Evolutionary conservation across 2,797 vertebrate species (phyloP), one percentile per base, ranked within the genome.

Genomic region (Lophius americanus): DNA sequence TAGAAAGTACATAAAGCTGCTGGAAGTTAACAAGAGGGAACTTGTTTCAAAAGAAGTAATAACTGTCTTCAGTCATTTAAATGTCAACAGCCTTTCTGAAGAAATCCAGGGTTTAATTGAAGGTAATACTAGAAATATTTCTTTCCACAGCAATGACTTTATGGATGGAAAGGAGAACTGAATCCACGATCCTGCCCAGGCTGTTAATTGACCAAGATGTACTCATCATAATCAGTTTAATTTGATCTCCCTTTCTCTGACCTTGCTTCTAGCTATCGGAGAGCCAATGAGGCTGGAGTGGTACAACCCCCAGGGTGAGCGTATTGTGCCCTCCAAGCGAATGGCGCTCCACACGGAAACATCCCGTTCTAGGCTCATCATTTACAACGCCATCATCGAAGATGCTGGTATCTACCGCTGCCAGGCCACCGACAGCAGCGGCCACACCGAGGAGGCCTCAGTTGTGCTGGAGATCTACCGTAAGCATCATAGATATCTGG

Each of bases 381-480:
- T 99, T 76, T 99, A 99, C 76, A 99, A 98, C 0, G 97, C 97
- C 81, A 95, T 97, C 76, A 82, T 98, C 61, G 97, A 99, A 87
- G 98, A 99, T 66, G 98, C 98, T 1, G 98, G 98, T 0, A 98
- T 99, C 85, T 99, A 99, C 89, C 95, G 96, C 10, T 99, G 98
- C 85, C 96, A 98, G 90, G 97, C 96, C 64, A 92, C 94, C 10
- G 96, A 99, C 33, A 86, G 92, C 77, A 88, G 90, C 73, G 96
- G 97, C 48, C 94, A 96, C 75, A 95, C 94, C 2, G 95, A 95
- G 75, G 97, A 99, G 93, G 96, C 98, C 51, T 98, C 97, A 0
- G 96, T 98, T 9, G 97, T 99, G 81, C 81, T 99, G 92, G 98
- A 99, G 92, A 98, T 99, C 65, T 99, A 98, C 90, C 97, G 98